Base-by-base conservation (phyloP, 2,888 invertebrate species). In the Brachyptera putata region DNA sequence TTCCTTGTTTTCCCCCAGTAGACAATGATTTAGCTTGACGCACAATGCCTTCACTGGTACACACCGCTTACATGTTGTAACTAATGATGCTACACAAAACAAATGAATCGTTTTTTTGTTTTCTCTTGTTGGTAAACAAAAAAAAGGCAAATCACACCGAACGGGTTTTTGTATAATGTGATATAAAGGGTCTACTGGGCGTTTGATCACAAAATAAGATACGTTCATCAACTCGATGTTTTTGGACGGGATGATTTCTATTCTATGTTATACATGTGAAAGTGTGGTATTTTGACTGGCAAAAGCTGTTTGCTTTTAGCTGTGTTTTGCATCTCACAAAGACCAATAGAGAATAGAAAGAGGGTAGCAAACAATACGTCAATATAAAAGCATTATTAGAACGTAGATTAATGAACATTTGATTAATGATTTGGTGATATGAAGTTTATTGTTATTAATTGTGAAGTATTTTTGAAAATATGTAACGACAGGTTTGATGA, bases 81-180 rank as follows among this genome's bases (percentile, higher is more conserved):
- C 41, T 41, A 41, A 41, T 41, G 41, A 41, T 16, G 41, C 16
- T 5, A 16, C 16, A 41, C 14, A 41, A 18, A 41, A 41, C 41
- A 21, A 41, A 41, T 41, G 41, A 41, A 41, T 41, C 41, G n/a
- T n/a, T n/a, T 18, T 41, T 41, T 41, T 41, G 41, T 41, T 9
- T 41, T 16, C 41, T 3, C 16, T 41, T 2, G n/a, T 18, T 14
- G 7, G 14, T 4, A 1, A 11, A 41, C 16, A 41, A 41, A 41
- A 16, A 21, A 9, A 21, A 41, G 16, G 21, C 16, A 41, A 41
- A 41, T 4, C 21, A 7, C 41, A 11, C 5, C 4, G 21, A 41
- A 18, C 21, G 16, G 7, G 41, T 16, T 3, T 16, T 37, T 41
- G 41, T 14, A 3, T 3, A 16, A 41, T 18, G 41, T n/a, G 11